Percentiles rank a stretch among this genome's conserved stretches.
These are phyloP conservation scores for Desoria tigrina DNA, from an alignment of 2,888 invertebrate species.

Conservation along the genomic window DNA sequence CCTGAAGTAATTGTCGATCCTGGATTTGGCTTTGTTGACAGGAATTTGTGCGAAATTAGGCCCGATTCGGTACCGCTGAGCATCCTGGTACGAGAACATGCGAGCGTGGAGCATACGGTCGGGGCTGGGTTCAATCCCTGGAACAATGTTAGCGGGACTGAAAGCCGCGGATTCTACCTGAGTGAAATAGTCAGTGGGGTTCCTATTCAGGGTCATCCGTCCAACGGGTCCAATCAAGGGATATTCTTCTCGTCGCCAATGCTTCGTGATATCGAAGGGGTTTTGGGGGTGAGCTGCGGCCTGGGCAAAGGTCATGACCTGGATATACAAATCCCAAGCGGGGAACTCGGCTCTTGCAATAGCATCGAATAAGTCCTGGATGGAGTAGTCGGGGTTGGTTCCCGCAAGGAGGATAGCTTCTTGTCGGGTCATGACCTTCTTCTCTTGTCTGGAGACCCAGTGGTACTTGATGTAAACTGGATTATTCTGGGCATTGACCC, in stretches of 20 bases:
- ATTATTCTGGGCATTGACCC: constrained; percentile 72
- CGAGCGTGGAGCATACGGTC: constrained; percentile 29
- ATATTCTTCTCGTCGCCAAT: constrained; percentile 28
- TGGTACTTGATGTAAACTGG: constrained; percentile 89
- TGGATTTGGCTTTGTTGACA: constrained; percentile 26
- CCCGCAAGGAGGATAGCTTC: constrained; percentile 71
- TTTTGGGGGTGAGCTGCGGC: constrained; percentile 29
- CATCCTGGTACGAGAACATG: constrained; percentile 37
- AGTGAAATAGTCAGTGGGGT: constrained; percentile 27
- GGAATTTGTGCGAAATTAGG: constrained; percentile 24
- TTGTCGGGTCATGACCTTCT: constrained; percentile 72
- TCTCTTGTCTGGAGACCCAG: constrained; percentile 79
- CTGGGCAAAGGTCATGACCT: constrained; percentile 42
- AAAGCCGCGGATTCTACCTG: constrained; percentile 31
- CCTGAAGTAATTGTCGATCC: constrained; percentile 20
- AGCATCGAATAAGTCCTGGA: constrained; percentile 64
- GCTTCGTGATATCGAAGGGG: constrained; percentile 41
- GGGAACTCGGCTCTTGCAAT: constrained; percentile 36
- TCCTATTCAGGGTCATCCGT: constrained; percentile 25
- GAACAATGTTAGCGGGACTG: constrained; percentile 30
- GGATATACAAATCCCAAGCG: constrained; percentile 38
- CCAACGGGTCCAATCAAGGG: constrained; percentile 29
- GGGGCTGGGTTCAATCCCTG: constrained; percentile 36
- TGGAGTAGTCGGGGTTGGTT: constrained; percentile 83
- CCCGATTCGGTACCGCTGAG: constrained; percentile 29